Base-by-base conservation (phyloP, 2,888 invertebrate genomes). In the Eristalinus aeneus region DNA sequence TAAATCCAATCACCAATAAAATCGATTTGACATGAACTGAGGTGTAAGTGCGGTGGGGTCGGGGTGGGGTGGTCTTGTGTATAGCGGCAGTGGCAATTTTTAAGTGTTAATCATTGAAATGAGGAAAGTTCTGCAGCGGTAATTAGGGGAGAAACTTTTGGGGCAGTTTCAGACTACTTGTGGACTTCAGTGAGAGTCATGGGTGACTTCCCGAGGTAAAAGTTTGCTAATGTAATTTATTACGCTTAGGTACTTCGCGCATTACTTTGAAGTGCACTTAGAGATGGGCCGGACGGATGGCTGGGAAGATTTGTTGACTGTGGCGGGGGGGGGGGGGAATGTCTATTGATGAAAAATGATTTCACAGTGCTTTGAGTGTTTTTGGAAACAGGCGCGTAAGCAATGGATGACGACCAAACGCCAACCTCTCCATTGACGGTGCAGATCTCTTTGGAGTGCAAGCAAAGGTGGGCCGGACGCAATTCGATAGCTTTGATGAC, bases 11-110 rank as follows among this genome's bases (percentile, higher is more conserved):
- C 65, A 58, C 27, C 56, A 34, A 12, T 31, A 36, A 27, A 54
- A 58, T 74, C 39, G 74, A 64, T 74, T 64, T 73, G 54, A 53
- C 53, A 54, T 63, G 63, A 53, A 73, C 53, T 16, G 23, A 11
- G 23, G 63, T 23, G 54, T 34, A 39, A 54, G 10, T 8, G 32
- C 46, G 32, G 12, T 56, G 23, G 27, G 34, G 27, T 5, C 27
- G 5, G 2, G 27, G 27, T 27, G 27, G 27, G 27, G 27, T 27
- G 27, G 27, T 27, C n/a, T n/a, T n/a, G n/a, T n/a, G n/a, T 3
- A 27, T 27, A 5, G 27, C 5, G 27, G 27, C 27, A 27, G 27
- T 27, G 20, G 63, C 34, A 63, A 54, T 74, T 65, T 56, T 22
- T 31, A 64, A 58, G 74, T 31, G 56, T 27, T 56, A 39, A 74